Evolutionary conservation across 2,888 invertebrate genomes (phyloP), one percentile per base, ranked within the genome.

Genomic region (Sinopyrophorus schimmeli): DNA sequence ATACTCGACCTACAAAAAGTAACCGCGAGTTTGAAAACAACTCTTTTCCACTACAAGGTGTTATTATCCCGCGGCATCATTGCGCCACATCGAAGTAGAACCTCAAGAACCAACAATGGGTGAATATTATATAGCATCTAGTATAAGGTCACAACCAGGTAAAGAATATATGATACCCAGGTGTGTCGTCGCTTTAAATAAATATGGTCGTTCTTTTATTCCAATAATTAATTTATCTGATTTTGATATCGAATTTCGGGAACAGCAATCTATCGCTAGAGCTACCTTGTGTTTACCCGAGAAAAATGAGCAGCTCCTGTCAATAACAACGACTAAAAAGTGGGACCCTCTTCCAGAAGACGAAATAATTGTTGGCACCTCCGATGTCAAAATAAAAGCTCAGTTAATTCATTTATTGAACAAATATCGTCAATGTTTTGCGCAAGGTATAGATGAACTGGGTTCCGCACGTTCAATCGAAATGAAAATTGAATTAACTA

Each of bases 401-500:
- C 27, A 20, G 2, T 34, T 35, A 7, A 3, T 20, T 2, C 6
- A 18, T 7, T 11, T 44, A 7, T 7, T 44, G 5, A 26, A 23
- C 11, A 5, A 2, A 7, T 42, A 32, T 14, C 23, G 34, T 5
- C 23, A 31, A 16, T 35, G 35, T 12, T 44, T 44, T 35, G 6
- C 44, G 7, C 20, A 14, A 2, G 15, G 20, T 12, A 5, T 14
- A 5, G 7, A 5, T 3, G 31, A 44, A 15, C 9, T 44, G 17
- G 44, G 44, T 2, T 9, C 5, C 2, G 17, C 28, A 7, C 9
- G 11, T 3, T 3, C 6, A 2, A 7, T 15, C 3, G 5, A 26
- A 24, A 43, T 34, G 26, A 5, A 10, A n/a, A 35, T 43, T 14
- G 3, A 42, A 12, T 7, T 43, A n/a, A 34, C n/a, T 1, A 11